Conservation (phyloP, 2,113 vertebrate genomes). For the Ptilonorhynchus violaceus region DNA sequence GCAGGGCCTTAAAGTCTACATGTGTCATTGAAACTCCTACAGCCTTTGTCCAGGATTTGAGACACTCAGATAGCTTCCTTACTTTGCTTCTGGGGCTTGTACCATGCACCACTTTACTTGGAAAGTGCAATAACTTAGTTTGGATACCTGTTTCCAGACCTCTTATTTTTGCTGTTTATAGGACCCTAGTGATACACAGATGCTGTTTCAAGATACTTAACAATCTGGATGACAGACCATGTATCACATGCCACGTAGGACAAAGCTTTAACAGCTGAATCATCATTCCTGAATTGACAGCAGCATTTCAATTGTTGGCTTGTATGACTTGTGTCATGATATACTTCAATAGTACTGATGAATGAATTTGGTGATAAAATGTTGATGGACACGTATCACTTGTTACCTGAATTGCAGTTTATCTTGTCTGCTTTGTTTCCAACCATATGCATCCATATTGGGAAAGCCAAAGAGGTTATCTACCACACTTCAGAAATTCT, state of each 20-base stretch:
- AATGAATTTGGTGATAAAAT: neutral
- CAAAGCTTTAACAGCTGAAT: neutral
- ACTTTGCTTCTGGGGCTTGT: neutral
- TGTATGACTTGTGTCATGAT: neutral
- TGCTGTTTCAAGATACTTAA: neutral
- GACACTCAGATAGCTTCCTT: neutral
- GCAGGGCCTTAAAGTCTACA: neutral
- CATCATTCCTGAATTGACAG: neutral
- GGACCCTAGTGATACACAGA: neutral
- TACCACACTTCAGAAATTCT: neutral
- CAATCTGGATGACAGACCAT: neutral
- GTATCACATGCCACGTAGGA: neutral
- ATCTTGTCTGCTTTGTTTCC: neutral
- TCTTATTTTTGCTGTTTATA: neutral
- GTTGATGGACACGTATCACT: neutral
- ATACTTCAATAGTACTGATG: neutral
- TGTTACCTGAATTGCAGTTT: neutral
- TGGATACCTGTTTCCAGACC: neutral
- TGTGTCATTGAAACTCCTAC: neutral
- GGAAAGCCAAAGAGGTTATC: neutral
- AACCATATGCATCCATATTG: neutral
- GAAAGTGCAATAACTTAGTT: neutral
- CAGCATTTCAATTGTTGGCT: neutral
- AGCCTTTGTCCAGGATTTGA: neutral
- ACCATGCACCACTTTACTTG: neutral